phyloP scores from a whole-genome alignment of 92 coral and sea anemone genomes.

The Bergia puertoricense region DNA sequence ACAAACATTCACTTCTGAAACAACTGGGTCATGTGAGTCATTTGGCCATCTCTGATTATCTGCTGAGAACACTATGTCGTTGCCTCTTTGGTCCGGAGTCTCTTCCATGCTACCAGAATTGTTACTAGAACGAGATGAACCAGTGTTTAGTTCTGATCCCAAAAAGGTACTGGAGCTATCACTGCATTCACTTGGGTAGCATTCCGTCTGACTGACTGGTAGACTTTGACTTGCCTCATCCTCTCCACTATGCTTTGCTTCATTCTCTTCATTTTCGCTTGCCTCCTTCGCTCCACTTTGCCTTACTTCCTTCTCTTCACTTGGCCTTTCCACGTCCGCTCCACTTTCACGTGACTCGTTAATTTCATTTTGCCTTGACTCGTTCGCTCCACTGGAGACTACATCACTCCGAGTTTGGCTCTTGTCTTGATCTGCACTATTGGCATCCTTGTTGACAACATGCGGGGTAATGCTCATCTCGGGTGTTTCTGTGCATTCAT shows the following conservation, averaged over 20 bases:
- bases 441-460: background rate
- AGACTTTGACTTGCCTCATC: background rate
- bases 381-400: background rate
- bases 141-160: background rate
- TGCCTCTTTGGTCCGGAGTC: no score
- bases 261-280: background rate
- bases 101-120: background rate
- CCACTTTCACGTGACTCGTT: background rate
- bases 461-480: background rate
- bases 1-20: background rate
- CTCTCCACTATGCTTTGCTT: background rate
- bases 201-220: background rate
- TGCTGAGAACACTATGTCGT: background rate
- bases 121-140: background rate
- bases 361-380: background rate
- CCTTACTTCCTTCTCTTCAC: background rate
- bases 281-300: background rate
- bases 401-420: background rate
- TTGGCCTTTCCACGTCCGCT: background rate
- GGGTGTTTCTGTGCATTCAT: background rate
- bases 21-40: background rate
- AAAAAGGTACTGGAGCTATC: background rate
- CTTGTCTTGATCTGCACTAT: background rate
- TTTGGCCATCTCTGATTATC: background rate
- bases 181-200: background rate